Evolutionary conservation across 1,140 invertebrate genomes (phyloP).

Genomic region (Achatina immaculata): DNA sequence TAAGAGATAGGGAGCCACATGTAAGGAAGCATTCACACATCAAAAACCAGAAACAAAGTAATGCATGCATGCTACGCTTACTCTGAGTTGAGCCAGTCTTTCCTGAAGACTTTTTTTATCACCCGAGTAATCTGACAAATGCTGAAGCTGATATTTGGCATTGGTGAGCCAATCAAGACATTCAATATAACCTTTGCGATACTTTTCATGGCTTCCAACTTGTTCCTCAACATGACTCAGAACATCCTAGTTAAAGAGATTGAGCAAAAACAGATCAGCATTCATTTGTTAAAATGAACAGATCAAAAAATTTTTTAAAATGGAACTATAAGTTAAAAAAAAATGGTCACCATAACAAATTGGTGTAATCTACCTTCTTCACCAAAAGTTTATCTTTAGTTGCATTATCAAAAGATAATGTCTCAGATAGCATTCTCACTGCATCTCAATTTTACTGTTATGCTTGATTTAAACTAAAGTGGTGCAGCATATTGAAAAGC

Average conservation of each 20-base stretch:
- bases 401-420: too few species aligned
- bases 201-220: slow-evolving; percentile 88
- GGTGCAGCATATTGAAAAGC: too few species aligned
- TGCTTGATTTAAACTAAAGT: too few species aligned
- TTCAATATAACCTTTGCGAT: slow-evolving; percentile 84
- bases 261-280: too few species aligned
- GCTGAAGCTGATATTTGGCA: slow-evolving; percentile 85
- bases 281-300: background rate
- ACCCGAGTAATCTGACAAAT: slow-evolving; percentile 83
- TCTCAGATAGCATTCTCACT: too few species aligned
- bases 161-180: slow-evolving; percentile 90
- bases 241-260: slow-evolving; percentile 43
- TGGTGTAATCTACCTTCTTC: background rate
- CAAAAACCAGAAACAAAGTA: too few species aligned
- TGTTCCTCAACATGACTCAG: slow-evolving; percentile 80
- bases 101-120: slow-evolving; percentile 83
- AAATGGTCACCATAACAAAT: background rate
- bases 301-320: background rate
- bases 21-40: too few species aligned
- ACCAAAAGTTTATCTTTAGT: too few species aligned
- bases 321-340: background rate
- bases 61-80: too few species aligned
- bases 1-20: too few species aligned
- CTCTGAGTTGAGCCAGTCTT: slow-evolving; percentile 82
- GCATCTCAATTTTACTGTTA: too few species aligned